Evolutionary conservation across 53 echinoderm and acorn worm genomes (phyloP).

Genomic region (Temnopleurus reevesii): DNA sequence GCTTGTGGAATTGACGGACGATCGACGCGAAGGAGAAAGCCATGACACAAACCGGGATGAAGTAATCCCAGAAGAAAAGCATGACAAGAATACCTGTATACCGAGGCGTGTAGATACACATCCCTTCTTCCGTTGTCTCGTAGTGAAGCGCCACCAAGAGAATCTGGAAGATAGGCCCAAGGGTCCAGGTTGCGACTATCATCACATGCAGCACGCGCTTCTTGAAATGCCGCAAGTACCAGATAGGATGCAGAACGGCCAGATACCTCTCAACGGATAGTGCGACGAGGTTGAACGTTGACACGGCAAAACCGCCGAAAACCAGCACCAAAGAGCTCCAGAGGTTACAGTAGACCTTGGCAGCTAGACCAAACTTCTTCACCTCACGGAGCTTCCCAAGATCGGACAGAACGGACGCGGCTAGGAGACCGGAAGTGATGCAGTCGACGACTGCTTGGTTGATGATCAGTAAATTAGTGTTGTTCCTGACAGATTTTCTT

Average conservation of each 20-base stretch:
- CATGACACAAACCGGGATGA: slow-evolving; percentile 77
- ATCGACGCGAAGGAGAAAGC: slow-evolving; percentile 68
- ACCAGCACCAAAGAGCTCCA: slow-evolving; percentile 69
- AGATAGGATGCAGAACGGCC: slow-evolving; percentile 76
- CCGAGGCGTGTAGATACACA: slow-evolving; percentile 6
- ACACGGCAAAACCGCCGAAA: slow-evolving; percentile 70
- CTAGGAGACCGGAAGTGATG: slow-evolving; percentile 65
- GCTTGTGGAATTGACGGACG: slow-evolving; percentile 43
- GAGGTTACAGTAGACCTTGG: slow-evolving; percentile 66
- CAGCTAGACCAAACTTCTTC: background rate
- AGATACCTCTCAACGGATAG: slow-evolving; percentile 80
- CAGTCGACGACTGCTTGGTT: slow-evolving; percentile 83
- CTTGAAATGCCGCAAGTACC: slow-evolving; percentile 68
- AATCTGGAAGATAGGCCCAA: slow-evolving; percentile 59
- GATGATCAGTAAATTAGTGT: slow-evolving; percentile 76
- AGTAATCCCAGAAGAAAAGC: slow-evolving; percentile 81
- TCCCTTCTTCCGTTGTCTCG: slow-evolving; percentile 61
- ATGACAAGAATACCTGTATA: slow-evolving; percentile 27
- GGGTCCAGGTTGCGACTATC: slow-evolving; percentile 21
- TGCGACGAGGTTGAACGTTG: slow-evolving; percentile 77
- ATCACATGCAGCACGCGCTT: slow-evolving; percentile 25
- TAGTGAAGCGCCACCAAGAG: slow-evolving; percentile 74
- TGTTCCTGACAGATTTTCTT: slow-evolving; percentile 62
- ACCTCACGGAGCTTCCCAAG: background rate
- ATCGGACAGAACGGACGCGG: slow-evolving; percentile 47